Base-by-base conservation (phyloP, 1,140 invertebrate genomes). In the Panulirus ornatus region DNA sequence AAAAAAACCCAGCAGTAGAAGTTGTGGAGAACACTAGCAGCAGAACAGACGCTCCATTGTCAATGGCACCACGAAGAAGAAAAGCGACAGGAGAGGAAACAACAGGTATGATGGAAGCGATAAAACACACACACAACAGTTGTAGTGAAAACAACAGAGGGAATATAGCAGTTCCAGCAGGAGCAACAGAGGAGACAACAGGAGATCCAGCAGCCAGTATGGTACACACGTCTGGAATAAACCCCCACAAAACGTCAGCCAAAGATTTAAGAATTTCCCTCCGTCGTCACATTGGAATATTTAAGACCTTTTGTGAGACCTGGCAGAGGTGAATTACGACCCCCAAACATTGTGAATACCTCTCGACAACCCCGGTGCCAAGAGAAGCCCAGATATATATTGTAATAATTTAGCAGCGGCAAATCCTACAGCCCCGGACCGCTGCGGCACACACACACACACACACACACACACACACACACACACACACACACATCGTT, bases 351-450 rank as follows among this genome's bases (percentile, higher is more conserved):
- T 66, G 30, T 30, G n/a, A 5, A 66, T 66, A 66, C 27, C 58
- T 27, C n/a, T 27, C 58, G 5, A 27, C 58, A 30, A 66, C 58
- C 30, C n/a, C 58, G 30, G n/a, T 6, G 58, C 58, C n/a, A 19
- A 66, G 58, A 66, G 30, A 66, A 66, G n/a, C 58, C 11, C 22
- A 27, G n/a, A 27, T 66, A 66, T 66, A 66, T 66, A 66, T 66
- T 66, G n/a, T 27, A n/a, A 66, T 66, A 66, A 66, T 66, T 66
- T 66, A 66, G 22, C 30, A 27, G 58, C 58, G 11, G n/a, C 58
- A 66, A 30, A 40, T 75, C 36, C 36, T 75, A 75, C 22, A 16
- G 40, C 36, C 36, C 2, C 36, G 71, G 6, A 40, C 2, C 5
- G 40, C 71, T 1, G 34, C 2, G 36, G n/a, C 3, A 75, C 30